Base-by-base conservation (phyloP, 2,113 vertebrate species). In the Bubalus kerabau region DNA sequence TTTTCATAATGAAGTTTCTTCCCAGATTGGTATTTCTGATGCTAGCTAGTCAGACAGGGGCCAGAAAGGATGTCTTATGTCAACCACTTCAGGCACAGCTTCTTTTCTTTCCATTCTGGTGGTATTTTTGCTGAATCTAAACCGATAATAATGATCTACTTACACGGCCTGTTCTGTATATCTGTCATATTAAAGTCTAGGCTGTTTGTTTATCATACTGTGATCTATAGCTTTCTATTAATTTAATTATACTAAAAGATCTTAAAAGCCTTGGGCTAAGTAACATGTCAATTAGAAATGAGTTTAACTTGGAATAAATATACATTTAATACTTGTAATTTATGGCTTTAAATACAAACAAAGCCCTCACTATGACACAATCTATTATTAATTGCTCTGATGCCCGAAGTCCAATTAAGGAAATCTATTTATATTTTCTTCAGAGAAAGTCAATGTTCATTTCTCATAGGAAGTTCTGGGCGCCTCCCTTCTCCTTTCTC, bases 241-340 rank as follows among this genome's bases (percentile, higher is more conserved):
- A 99, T 99, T 99, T 98, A 99, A 99, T 99, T 99, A 99, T 98
- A 99, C 99, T 99, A 99, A 99, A 99, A 99, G 99, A 99, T 99
- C 99, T 99, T 99, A 99, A 99, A 99, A 99, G 99, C 99, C 99
- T 98, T 99, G 98, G 98, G 99, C 99, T 99, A 99, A 99, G 99
- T 99, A 99, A 99, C 99, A 99, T 99, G 99, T 99, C 99, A 99
- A 99, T 99, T 99, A 99, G 99, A 99, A 99, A 99, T 99, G 99
- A 99, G 99, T 99, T 99, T 99, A 99, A 99, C 99, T 99, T 99
- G 99, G 99, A 99, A 99, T 99, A 99, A 99, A 99, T 99, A 99
- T 99, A 99, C 99, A 99, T 99, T 99, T 99, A 99, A 99, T 99
- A 99, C 99, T 98, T 98, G 99, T 99, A 99, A 99, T 99, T 99